phyloP scores from a whole-genome alignment of 1,140 invertebrate genomes.

The Carposina sasakii region DNA sequence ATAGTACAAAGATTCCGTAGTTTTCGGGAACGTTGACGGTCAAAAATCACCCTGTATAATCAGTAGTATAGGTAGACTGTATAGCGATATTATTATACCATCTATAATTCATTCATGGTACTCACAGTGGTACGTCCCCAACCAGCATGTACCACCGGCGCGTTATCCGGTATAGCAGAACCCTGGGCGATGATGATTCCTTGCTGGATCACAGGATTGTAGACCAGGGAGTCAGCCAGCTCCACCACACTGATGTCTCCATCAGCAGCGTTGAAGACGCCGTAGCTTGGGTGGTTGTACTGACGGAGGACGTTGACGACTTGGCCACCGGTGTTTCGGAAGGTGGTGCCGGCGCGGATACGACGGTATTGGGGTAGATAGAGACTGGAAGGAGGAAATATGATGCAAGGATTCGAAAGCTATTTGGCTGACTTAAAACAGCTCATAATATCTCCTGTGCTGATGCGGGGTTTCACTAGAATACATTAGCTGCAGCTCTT shows the following conservation, averaged over 20 bases:
- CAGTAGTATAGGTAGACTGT: too few relatives aligned
- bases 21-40: neutral
- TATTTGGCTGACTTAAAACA: neutral
- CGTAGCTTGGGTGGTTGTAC: constrained; percentile 39
- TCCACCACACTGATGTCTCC: constrained; percentile 41
- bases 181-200: constrained; percentile 23
- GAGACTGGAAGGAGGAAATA: constrained; percentile 24
- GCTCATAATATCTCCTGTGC: too few relatives aligned
- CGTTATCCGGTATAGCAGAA: constrained; percentile 26
- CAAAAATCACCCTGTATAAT: too few relatives aligned
- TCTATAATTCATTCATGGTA: too few relatives aligned
- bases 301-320: constrained; percentile 18
- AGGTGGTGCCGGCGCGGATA: constrained; percentile 36
- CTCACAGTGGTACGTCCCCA: constrained; percentile 39
- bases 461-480: too few relatives aligned
- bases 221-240: constrained; percentile 20
- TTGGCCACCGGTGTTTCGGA: constrained; percentile 34
- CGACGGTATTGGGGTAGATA: constrained; percentile 27
- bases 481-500: too few relatives aligned
- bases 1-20: neutral
- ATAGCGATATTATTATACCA: too few relatives aligned
- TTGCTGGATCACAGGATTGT: constrained; percentile 29
- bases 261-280: constrained; percentile 12
- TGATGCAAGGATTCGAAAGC: neutral
- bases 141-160: constrained; percentile 39